Evolutionary conservation across 53 echinoderm and acorn worm species (phyloP).

Genomic region (Echinarachnius parma): DNA sequence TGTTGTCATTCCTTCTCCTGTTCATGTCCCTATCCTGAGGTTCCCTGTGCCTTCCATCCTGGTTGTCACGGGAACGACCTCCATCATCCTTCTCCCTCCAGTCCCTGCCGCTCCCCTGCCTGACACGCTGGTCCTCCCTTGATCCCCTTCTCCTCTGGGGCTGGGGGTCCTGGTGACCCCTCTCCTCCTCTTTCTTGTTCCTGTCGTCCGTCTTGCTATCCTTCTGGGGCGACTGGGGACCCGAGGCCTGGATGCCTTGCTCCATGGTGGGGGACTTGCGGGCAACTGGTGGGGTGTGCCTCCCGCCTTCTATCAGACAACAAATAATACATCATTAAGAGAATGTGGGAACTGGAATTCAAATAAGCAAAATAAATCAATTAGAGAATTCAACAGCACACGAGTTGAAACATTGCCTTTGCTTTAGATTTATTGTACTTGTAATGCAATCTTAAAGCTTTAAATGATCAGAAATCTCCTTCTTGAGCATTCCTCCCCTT

Average conservation of each 20-base stretch:
- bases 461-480: too few relatives aligned
- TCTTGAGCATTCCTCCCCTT: too few relatives aligned
- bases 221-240: constrained; percentile 61
- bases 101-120: constrained; percentile 12
- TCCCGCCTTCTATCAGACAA: constrained; percentile 13
- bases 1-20: constrained; percentile 17
- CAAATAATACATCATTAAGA: not conserved
- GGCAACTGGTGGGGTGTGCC: constrained; percentile 62
- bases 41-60: constrained; percentile 20
- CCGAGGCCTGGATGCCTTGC: constrained; percentile 95
- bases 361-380: too few relatives aligned
- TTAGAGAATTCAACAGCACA: too few relatives aligned
- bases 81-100: constrained; percentile 1
- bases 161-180: constrained; percentile 33
- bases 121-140: constrained; percentile 51
- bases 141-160: constrained; percentile 41
- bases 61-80: constrained; percentile 8
- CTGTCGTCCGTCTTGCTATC: constrained; percentile 45
- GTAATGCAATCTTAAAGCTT: too few relatives aligned
- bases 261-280: constrained; percentile 96
- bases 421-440: too few relatives aligned
- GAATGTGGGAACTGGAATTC: too few relatives aligned
- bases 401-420: too few relatives aligned
- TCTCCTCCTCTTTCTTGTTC: constrained; percentile 12
- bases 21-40: constrained; percentile 12